Evolutionary conservation across 1,140 invertebrate genomes (phyloP).

Genomic region (Calycopis cecrops): DNA sequence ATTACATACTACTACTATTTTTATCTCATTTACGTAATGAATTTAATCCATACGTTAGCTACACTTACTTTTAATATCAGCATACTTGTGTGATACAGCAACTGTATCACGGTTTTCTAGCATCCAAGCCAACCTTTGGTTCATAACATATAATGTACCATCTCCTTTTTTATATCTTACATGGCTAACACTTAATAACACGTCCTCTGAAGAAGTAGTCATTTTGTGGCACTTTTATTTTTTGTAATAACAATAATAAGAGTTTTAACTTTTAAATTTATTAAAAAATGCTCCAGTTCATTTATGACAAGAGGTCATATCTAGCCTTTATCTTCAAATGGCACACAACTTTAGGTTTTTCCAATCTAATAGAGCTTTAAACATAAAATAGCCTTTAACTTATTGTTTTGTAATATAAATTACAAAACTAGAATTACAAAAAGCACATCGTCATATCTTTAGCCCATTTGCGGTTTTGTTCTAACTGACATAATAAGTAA

Average conservation of each 20-base stretch:
- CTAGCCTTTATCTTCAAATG: not conserved
- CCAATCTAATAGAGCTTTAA: not conserved
- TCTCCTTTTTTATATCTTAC: slow-evolving; percentile 97
- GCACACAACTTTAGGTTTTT: not conserved
- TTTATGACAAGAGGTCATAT: no score
- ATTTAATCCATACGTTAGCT: slow-evolving; percentile 3
- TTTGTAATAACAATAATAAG: not conserved
- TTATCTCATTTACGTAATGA: no score
- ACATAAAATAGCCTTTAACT: not conserved
- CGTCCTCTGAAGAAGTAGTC: slow-evolving; percentile 93
- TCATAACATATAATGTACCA: slow-evolving; percentile 96
- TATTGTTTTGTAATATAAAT: not conserved
- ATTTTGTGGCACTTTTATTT: slow-evolving; percentile 54
- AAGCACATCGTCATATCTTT: slow-evolving; percentile 46
- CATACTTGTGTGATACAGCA: slow-evolving; percentile 93
- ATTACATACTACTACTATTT: no score
- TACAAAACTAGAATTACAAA: slow-evolving; percentile 42
- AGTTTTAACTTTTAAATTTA: not conserved
- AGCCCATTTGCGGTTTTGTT: slow-evolving; percentile 59
- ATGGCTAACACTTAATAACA: slow-evolving; percentile 92
- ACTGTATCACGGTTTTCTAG: slow-evolving; percentile 93
- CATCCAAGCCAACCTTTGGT: slow-evolving; percentile 96
- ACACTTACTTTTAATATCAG: slow-evolving; percentile 94
- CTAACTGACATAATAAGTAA: slow-evolving; percentile 30
- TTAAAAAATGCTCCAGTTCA: not conserved